Evolutionary conservation across 2,888 invertebrate genomes (phyloP), one percentile per base, ranked within the genome.

Genomic region (Sialis fuliginosa): DNA sequence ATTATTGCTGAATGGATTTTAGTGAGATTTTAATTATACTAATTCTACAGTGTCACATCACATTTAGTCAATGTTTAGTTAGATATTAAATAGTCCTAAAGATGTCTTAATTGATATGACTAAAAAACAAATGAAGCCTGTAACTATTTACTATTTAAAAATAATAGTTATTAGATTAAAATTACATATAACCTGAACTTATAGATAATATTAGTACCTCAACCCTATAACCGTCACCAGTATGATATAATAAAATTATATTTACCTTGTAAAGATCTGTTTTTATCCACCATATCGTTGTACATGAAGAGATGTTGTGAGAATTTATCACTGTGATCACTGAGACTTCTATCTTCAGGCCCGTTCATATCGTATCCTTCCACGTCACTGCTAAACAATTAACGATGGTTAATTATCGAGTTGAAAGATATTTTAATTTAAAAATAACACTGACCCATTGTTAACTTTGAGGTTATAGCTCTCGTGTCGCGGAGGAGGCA

Each of bases 401-500:
- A 37, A 45, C 6, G 22, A 4, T 22, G 22, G 22, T 22, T 22
- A 22, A 22, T 22, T 12, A 39, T 39, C 8, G 13, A 39, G 39
- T 9, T n/a, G 9, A 9, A 39, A 6, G 10, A 39, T 12, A 22
- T 22, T 22, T 22, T 2, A 22, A 22, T 22, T 22, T 22, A 13
- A 8, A 22, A 42, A 22, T 45, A 32, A 45, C 22, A 55, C 60
- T 63, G 64, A 69, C 70, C 71, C 71, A 53, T 72, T 71, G 53
- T 71, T 70, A 10, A 71, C 62, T 62, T 81, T 79, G 49, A 83
- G 69, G 62, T 82, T 80, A 61, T 84, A 84, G 60, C 85, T 84
- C 60, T 86, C 85, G 58, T 81, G 79, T 34, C 85, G 65, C 0
- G 85, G 83, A 41, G 86, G 85, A 2, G 81, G 80, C 50, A 68